Evolutionary conservation across 2,888 invertebrate species (phyloP).

Genomic region (Tribolium freemani): DNA sequence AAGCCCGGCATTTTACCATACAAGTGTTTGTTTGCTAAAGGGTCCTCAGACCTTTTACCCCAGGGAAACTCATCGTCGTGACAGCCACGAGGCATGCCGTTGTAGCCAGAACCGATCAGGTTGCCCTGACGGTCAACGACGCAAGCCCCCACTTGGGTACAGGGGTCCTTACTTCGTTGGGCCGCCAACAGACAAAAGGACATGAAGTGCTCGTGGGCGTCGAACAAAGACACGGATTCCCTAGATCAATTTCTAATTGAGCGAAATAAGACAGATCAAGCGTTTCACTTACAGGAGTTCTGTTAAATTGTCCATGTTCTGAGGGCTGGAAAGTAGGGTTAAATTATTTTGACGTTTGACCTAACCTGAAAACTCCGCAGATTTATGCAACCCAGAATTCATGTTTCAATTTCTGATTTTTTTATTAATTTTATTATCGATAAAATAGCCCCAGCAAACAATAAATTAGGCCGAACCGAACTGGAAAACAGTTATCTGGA

Average conservation of each 20-base stretch:
- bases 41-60: slow-evolving; percentile 76
- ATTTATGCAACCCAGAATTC: neutral
- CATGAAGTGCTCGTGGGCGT: slow-evolving; percentile 91
- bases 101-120: slow-evolving; percentile 96
- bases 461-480: slow-evolving; percentile 8
- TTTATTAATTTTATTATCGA: too few relatives aligned
- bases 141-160: slow-evolving; percentile 37
- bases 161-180: slow-evolving; percentile 86
- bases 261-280: neutral
- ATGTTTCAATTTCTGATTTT: neutral
- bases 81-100: slow-evolving; percentile 96
- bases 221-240: neutral
- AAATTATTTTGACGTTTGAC: neutral
- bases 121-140: slow-evolving; percentile 82
- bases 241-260: neutral
- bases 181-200: slow-evolving; percentile 90
- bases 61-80: slow-evolving; percentile 92
- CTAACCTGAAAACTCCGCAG: neutral
- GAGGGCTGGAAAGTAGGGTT: neutral
- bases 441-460: neutral
- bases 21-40: slow-evolving; percentile 83
- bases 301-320: neutral
- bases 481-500: neutral
- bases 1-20: slow-evolving; percentile 75
- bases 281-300: neutral